A percentile compares a stretch with the other conserved stretches of the same genome.
Evolutionary conservation across 2,113 vertebrate genomes (phyloP).

Genomic region (Nycticryphes semicollaris): DNA sequence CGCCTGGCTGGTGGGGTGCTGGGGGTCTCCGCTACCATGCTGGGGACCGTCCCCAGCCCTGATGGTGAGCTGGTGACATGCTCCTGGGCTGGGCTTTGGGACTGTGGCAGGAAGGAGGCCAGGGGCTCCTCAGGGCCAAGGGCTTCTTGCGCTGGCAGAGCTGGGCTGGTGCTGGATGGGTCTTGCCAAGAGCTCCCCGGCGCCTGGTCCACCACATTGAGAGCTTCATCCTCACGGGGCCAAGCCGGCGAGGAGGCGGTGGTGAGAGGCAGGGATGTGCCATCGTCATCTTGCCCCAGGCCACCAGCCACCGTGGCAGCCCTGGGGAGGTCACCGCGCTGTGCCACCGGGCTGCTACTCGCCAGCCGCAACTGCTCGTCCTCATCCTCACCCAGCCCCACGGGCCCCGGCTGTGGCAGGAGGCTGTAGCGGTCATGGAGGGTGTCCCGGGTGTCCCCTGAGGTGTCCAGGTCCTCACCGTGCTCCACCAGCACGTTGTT

Average conservation of each 20-base stretch:
- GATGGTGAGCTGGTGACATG: rapidly evolving
- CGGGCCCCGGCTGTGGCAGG: background rate
- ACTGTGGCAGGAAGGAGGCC: rapidly evolving
- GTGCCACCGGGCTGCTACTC: rapidly evolving
- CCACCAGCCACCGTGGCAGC: rapidly evolving
- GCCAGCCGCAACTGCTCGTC: constrained; percentile 9
- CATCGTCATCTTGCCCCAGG: rapidly evolving
- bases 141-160: rapidly evolving
- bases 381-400: background rate
- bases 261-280: background rate
- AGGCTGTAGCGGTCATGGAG: background rate
- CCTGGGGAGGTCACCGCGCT: background rate
- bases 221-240: background rate
- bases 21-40: background rate
- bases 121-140: rapidly evolving
- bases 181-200: background rate
- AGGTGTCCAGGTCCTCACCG: background rate
- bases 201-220: background rate
- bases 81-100: background rate
- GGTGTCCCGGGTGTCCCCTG: constrained; percentile 8
- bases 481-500: constrained; percentile 50
- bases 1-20: background rate
- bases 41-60: background rate
- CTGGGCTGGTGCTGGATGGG: background rate
- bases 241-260: background rate